These are phyloP conservation scores for Anoplopoma fimbria DNA, from an alignment of 2,113 vertebrate genomes.

Conservation along the genomic window DNA sequence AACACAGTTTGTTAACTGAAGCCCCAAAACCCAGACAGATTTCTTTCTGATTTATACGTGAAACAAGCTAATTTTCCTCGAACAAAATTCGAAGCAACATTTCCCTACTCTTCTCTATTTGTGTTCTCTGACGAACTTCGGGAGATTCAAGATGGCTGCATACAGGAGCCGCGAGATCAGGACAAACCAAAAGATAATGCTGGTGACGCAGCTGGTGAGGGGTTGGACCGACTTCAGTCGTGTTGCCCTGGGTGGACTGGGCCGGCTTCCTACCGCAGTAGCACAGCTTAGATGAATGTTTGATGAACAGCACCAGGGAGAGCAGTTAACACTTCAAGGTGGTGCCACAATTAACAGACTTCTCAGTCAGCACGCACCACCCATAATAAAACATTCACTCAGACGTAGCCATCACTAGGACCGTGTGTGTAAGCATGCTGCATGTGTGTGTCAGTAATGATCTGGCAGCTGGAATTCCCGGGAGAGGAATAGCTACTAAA, in stretches of 20 bases:
- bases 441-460: conserved; percentile 43
- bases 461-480: conserved; percentile 50
- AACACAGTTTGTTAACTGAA: conserved; percentile 58
- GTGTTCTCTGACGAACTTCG: neutral
- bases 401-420: neutral
- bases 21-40: conserved; percentile 38
- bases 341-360: conserved; percentile 67
- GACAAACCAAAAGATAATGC: conserved; percentile 23
- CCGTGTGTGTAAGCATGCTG: neutral
- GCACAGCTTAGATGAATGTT: conserved; percentile 55
- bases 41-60: conserved; percentile 48
- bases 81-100: conserved; percentile 46
- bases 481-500: conserved; percentile 57
- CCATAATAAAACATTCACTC: conserved; percentile 51
- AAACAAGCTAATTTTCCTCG: conserved; percentile 39
- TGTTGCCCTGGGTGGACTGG: conserved; percentile 1
- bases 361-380: conserved; percentile 48
- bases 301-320: conserved; percentile 53
- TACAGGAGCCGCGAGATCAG: conserved; percentile 20
- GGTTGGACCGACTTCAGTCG: conserved; percentile 24
- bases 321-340: conserved; percentile 64
- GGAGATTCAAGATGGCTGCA: conserved; percentile 40
- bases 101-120: neutral
- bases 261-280: conserved; percentile 33
- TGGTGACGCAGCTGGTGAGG: conserved; percentile 18